Conservation (phyloP, 2,113 vertebrate genomes). For the Tragelaphus strepsiceros region DNA sequence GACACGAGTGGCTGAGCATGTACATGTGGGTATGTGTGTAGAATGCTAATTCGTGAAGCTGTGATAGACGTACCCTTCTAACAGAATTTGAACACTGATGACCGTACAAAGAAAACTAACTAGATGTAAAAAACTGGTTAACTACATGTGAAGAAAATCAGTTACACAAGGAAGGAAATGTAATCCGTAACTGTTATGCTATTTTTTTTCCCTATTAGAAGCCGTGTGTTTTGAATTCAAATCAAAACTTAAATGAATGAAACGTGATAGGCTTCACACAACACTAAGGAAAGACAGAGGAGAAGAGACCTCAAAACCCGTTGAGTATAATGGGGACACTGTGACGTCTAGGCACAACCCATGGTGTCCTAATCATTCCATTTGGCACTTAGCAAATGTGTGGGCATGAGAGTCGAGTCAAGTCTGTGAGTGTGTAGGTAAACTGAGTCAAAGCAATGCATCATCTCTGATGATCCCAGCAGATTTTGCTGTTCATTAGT, state of each 20-base stretch:
- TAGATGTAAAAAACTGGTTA: background rate
- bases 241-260: background rate
- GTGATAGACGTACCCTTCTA: background rate
- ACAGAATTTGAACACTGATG: background rate
- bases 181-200: background rate
- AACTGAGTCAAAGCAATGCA: background rate
- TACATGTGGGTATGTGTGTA: background rate
- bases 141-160: background rate
- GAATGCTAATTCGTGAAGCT: background rate
- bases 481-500: background rate
- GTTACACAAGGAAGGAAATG: background rate
- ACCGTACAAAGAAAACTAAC: background rate
- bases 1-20: background rate
- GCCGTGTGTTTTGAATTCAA: background rate
- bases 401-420: background rate
- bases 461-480: background rate
- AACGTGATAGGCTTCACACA: background rate
- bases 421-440: background rate
- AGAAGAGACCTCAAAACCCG: background rate
- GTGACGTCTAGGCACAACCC: background rate
- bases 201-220: background rate
- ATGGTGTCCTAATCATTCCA: background rate
- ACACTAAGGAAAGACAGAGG: background rate
- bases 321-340: background rate
- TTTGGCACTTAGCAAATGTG: background rate